These are phyloP conservation scores for Centropyge bicolor DNA, from an alignment of 2,797 vertebrate genomes.

Conservation along the genomic window DNA sequence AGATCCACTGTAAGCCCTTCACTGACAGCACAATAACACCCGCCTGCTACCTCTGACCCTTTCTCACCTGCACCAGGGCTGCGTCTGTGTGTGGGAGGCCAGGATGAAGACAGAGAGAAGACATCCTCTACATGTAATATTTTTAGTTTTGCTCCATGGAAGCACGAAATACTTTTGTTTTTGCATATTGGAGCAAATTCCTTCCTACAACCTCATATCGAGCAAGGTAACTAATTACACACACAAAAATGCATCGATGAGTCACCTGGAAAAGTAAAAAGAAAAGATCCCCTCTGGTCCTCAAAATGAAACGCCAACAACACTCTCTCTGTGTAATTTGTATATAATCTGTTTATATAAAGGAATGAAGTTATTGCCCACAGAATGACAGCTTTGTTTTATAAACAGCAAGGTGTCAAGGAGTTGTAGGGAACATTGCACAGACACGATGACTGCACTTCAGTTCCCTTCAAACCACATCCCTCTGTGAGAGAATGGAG, in stretches of 20 bases:
- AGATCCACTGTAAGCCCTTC: constrained; percentile 52
- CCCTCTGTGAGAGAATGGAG: constrained; percentile 44
- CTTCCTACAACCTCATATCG: background rate
- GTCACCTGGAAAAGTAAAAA: constrained; percentile 17
- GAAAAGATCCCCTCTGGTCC: background rate
- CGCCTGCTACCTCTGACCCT: constrained; percentile 53
- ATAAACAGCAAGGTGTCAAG: constrained; percentile 36
- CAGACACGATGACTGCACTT: constrained; percentile 22
- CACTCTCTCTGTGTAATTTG: constrained; percentile 2
- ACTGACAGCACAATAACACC: constrained; percentile 59
- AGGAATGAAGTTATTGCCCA: constrained; percentile 31
- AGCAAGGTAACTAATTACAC: background rate
- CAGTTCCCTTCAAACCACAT: constrained; percentile 48
- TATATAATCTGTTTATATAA: constrained; percentile 22
- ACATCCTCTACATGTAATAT: constrained; percentile 16
- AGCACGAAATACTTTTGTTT: background rate
- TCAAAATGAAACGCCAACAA: constrained; percentile 1
- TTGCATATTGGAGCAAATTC: background rate
- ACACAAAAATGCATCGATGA: constrained; percentile 5
- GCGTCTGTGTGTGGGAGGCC: constrained; percentile 29
- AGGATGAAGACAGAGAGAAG: constrained; percentile 11
- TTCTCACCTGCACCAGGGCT: constrained; percentile 49
- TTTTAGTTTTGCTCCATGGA: constrained; percentile 15
- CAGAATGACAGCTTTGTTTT: constrained; percentile 32
- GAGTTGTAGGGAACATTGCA: constrained; percentile 17